phyloP scores from a whole-genome alignment of 2,797 vertebrate genomes.

The Astyanax mexicanus region DNA sequence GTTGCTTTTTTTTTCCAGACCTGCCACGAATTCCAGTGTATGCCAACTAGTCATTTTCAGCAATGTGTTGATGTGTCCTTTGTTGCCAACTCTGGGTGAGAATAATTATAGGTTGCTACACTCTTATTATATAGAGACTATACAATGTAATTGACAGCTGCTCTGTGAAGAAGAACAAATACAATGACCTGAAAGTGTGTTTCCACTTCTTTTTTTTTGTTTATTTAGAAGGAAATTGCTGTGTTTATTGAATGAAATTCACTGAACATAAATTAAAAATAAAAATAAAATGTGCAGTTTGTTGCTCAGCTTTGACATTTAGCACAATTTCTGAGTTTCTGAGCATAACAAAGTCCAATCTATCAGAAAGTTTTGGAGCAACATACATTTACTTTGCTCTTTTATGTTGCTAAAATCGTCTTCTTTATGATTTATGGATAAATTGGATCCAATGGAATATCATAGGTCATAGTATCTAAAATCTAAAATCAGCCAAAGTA shows the following conservation, averaged over 20 bases:
- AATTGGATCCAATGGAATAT: no score
- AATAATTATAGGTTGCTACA: conserved; percentile 58
- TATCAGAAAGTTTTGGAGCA: no score
- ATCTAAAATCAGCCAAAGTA: no score
- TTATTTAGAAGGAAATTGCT: conserved; percentile 50
- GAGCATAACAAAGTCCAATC: no score
- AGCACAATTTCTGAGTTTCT: no score
- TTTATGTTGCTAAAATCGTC: no score
- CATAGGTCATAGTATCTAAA: no score
- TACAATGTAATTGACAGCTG: conserved; percentile 51
- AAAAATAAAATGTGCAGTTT: conserved; percentile 3
- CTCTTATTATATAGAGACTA: conserved; percentile 43
- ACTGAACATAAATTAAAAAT: conserved; percentile 26
- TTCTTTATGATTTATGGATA: no score
- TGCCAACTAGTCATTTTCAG: conserved; percentile 46
- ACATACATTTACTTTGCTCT: no score
- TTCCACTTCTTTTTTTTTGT: background rate
- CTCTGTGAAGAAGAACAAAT: conserved; percentile 20
- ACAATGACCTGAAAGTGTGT: conserved; percentile 13
- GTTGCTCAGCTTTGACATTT: background rate
- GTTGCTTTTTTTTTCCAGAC: conserved; percentile 42
- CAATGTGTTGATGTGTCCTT: conserved; percentile 54
- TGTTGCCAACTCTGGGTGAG: conserved; percentile 52
- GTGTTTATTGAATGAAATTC: conserved; percentile 50
- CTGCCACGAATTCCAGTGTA: conserved; percentile 44